Base-by-base conservation (phyloP, 2,888 invertebrate species). In the Dryomyza anilis region DNA sequence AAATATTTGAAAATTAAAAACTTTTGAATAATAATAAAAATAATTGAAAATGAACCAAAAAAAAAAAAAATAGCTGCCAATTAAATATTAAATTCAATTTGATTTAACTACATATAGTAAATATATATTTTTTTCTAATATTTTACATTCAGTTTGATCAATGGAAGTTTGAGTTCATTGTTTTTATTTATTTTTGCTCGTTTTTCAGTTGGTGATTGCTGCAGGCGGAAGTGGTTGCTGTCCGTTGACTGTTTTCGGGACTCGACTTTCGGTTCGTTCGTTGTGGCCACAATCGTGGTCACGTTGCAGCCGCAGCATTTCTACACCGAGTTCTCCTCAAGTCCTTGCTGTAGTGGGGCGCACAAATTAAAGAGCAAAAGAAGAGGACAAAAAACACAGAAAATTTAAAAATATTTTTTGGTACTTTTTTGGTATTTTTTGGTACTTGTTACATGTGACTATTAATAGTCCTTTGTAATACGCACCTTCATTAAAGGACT, bases 401-500 rank as follows among this genome's bases (percentile, higher is more conserved):
- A 27, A 65, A 30, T 53, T 23, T 21, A 48, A 53, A 30, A 33
- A 23, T 50, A 45, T 50, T 14, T 14, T 36, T 55, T 46, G 27
- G 12, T 33, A 33, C 6, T 12, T 33, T 33, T 33, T 33, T 33
- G 33, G 7, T 33, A 12, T 33, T 33, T 33, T 39, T 50, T 33
- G 43, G n/a, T 23, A 33, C 10, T 43, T 19, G 2, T 46, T 30
- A 53, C 1, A 45, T 19, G 29, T 19, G n/a, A n/a, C n/a, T n/a
- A n/a, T n/a, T n/a, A n/a, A n/a, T n/a, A n/a, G n/a, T 53, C n/a
- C 14, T 33, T 53, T 45, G 25, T 30, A 59, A 58, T 58, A 70
- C 64, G 71, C 74, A 83, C 83, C 81, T 81, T 81, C 81, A 83
- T 83, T 68, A 83, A 73, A 46, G 83, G 83, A 76, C 83, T 83